Evolutionary conservation across 2,113 vertebrate species (phyloP).

Genomic region (Pipa parva): DNA sequence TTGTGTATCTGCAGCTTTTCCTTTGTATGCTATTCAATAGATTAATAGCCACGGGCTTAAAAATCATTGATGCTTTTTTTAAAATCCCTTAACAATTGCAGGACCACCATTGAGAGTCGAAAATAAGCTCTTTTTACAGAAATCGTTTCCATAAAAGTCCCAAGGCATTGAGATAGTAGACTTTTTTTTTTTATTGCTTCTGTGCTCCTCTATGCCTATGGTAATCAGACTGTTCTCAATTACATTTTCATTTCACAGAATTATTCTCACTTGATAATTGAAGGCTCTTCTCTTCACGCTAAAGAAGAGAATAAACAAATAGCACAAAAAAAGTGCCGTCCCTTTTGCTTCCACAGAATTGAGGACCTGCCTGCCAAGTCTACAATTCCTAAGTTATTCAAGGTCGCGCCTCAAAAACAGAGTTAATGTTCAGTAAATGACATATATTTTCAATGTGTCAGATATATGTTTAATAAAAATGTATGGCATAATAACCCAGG

Average conservation of each 20-base stretch:
- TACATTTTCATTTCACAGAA: constrained; percentile 31
- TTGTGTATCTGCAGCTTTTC: constrained; percentile 23
- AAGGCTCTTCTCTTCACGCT: constrained; percentile 11
- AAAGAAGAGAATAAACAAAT: neutral
- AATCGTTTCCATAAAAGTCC: constrained; percentile 11
- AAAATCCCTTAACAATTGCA: neutral
- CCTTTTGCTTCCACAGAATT: neutral
- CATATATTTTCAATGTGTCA: neutral
- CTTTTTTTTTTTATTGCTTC: constrained; percentile 7
- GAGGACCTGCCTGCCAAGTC: neutral
- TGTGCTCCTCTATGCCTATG: neutral
- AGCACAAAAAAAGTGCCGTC: neutral
- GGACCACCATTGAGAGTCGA: constrained; percentile 7
- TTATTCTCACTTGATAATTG: constrained; percentile 12
- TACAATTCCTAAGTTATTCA: neutral
- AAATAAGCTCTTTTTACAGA: constrained; percentile 4
- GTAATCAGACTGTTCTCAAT: constrained; percentile 10
- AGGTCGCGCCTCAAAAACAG: constrained; percentile 1
- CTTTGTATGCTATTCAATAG: constrained; percentile 23
- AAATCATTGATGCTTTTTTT: constrained; percentile 21
- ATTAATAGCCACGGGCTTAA: constrained; percentile 28
- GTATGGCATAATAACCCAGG: constrained; percentile 8
- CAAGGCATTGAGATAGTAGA: neutral
- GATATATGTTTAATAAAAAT: constrained; percentile 1
- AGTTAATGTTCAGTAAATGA: constrained; percentile 6